Percentiles rank a stretch among this genome's conserved stretches.
Conservation (phyloP, 2,797 vertebrate species). For the Phrynocephalus forsythii region DNA sequence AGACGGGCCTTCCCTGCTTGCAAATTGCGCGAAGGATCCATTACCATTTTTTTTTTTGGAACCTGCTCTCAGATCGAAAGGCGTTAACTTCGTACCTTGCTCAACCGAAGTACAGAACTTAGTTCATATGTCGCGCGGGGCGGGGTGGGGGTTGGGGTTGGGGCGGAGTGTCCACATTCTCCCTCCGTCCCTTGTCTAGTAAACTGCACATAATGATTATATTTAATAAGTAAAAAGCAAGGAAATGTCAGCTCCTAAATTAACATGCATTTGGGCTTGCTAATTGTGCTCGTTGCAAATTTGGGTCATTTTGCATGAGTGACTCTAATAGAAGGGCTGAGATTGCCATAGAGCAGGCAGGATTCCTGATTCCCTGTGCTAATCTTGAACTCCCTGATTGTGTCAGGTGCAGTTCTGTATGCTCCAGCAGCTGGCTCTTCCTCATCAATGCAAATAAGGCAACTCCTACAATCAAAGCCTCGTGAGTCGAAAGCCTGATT, state of each 20-base stretch:
- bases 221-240: conserved; percentile 74
- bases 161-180: conserved; percentile 36
- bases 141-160: neutral
- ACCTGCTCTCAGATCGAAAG: neutral
- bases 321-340: conserved; percentile 72
- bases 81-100: conserved; percentile 36
- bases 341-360: conserved; percentile 64
- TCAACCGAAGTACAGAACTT: neutral
- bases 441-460: conserved; percentile 91
- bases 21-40: neutral
- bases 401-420: conserved; percentile 79
- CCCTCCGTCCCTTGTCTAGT: conserved; percentile 31
- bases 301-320: conserved; percentile 85
- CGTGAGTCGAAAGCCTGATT: conserved; percentile 79
- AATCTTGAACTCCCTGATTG: conserved; percentile 76
- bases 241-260: conserved; percentile 71
- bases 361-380: conserved; percentile 75
- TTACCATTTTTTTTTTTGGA: neutral
- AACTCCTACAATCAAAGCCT: conserved; percentile 81
- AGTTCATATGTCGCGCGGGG: neutral
- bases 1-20: neutral
- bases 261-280: conserved; percentile 77
- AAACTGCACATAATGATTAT: conserved; percentile 59
- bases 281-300: conserved; percentile 80
- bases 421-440: conserved; percentile 82